These are phyloP conservation scores for Poeciliopsis occidentalis DNA, from an alignment of 2,113 vertebrate genomes.

Conservation along the genomic window DNA sequence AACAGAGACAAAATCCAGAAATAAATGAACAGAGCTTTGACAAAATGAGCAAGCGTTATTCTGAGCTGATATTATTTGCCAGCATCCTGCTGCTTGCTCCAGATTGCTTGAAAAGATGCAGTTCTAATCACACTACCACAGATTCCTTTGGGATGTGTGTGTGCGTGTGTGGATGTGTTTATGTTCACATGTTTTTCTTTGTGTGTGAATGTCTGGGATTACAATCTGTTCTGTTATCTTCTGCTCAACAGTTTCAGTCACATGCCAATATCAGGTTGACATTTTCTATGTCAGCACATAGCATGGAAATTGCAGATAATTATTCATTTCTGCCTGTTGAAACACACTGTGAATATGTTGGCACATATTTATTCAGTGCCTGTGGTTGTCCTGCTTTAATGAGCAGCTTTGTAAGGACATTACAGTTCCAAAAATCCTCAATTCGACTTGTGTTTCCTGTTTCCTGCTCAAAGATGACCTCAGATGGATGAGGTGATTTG, in stretches of 20 bases:
- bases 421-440: neutral
- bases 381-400: constrained; percentile 29
- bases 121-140: constrained; percentile 57
- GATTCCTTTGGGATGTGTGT: constrained; percentile 31
- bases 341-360: constrained; percentile 12
- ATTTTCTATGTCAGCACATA: neutral
- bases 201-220: constrained; percentile 1
- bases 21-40: constrained; percentile 40
- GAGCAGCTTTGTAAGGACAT: constrained; percentile 15
- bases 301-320: constrained; percentile 10
- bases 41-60: constrained; percentile 52
- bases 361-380: constrained; percentile 3
- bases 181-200: constrained; percentile 32
- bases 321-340: constrained; percentile 7
- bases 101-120: constrained; percentile 60
- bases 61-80: constrained; percentile 49
- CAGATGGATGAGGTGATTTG: neutral
- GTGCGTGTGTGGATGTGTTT: neutral
- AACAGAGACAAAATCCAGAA: constrained; percentile 58
- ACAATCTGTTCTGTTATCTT: neutral
- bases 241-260: constrained; percentile 8
- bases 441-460: constrained; percentile 9
- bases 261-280: neutral
- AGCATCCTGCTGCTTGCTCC: constrained; percentile 50
- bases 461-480: constrained; percentile 23